A percentile compares a stretch with the other conserved stretches of the same genome.
Evolutionary conservation across 2,113 vertebrate species (phyloP).

Genomic region (Apodemus sylvaticus): DNA sequence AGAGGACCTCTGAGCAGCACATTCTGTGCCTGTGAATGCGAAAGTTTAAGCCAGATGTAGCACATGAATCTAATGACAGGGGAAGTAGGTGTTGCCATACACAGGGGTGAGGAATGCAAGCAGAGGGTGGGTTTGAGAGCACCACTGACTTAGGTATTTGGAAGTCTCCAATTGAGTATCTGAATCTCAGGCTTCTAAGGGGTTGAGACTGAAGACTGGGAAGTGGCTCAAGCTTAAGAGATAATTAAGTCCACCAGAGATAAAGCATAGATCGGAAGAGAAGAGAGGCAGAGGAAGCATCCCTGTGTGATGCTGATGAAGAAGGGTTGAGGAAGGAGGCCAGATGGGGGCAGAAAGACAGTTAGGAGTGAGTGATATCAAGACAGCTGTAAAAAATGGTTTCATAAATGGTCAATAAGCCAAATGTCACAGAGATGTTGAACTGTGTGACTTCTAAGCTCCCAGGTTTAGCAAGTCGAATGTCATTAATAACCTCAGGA

Average conservation of each 20-base stretch:
- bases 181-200: constrained; percentile 13
- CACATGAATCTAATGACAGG: background rate
- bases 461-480: background rate
- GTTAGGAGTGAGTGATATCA: background rate
- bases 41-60: background rate
- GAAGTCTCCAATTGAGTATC: background rate
- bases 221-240: background rate
- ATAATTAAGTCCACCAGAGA: background rate
- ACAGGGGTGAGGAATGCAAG: background rate
- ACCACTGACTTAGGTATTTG: background rate
- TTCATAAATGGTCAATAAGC: constrained; percentile 19
- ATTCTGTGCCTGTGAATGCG: background rate
- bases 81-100: background rate
- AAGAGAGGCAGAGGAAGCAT: background rate
- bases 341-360: background rate
- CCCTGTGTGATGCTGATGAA: background rate
- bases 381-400: constrained; percentile 33
- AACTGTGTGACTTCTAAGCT: constrained; percentile 8
- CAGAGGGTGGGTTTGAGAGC: background rate
- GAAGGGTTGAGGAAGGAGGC: background rate
- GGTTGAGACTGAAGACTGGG: background rate
- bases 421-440: constrained; percentile 14
- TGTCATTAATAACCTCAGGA: constrained; percentile 21
- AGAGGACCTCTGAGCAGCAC: background rate
- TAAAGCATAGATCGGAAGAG: background rate